A percentile compares a stretch with the other conserved stretches of the same genome.
Conservation (phyloP, 2,113 vertebrate species). For the Tyto alba region DNA sequence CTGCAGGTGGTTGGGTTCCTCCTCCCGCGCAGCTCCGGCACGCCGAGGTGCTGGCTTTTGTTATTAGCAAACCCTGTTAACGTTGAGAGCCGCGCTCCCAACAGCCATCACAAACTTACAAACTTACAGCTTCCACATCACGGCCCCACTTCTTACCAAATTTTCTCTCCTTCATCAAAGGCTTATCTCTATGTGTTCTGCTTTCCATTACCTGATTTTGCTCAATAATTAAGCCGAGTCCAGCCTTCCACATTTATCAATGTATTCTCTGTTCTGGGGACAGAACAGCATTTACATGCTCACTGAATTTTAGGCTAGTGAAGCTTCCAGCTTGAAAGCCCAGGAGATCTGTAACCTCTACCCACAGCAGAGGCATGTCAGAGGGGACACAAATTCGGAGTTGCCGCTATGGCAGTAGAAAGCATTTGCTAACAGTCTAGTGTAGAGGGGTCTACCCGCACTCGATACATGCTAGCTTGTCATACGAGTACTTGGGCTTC, state of each 20-base stretch:
- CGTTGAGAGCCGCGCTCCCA: neutral
- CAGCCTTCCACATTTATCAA: neutral
- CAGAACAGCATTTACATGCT: neutral
- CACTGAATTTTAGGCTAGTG: accelerated
- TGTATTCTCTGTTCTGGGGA: accelerated
- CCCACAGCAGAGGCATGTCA: accelerated
- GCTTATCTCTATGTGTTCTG: neutral
- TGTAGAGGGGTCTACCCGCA: accelerated
- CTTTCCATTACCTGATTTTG: neutral
- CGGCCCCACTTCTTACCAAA: accelerated
- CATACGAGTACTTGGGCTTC: neutral
- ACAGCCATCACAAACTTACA: accelerated
- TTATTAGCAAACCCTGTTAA: neutral
- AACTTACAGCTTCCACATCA: neutral
- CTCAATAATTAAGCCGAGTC: neutral
- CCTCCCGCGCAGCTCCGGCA: neutral
- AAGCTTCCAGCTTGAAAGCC: neutral
- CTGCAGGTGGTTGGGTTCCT: accelerated
- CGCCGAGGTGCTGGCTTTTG: neutral
- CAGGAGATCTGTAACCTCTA: neutral
- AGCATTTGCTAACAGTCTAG: neutral
- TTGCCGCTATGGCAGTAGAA: neutral
- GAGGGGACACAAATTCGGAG: neutral
- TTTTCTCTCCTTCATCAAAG: neutral
- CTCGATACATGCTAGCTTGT: accelerated